Evolutionary conservation across 2,797 vertebrate species (phyloP).

Genomic region (Crax fasciolata): DNA sequence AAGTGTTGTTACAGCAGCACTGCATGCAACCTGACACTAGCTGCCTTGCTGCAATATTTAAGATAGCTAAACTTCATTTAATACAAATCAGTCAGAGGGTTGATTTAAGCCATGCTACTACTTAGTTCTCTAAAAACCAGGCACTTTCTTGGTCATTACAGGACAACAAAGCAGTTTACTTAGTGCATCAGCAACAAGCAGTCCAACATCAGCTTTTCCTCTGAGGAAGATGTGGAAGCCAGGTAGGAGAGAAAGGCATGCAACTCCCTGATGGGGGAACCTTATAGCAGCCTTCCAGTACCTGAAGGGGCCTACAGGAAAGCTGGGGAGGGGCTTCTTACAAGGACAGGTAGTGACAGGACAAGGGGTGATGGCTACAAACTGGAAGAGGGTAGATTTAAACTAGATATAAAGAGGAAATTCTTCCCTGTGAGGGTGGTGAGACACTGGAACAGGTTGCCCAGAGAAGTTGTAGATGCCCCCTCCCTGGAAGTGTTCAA

Average conservation of each 20-base stretch:
- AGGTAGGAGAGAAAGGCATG: neutral
- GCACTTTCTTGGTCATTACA: neutral
- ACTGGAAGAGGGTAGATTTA: too few species aligned
- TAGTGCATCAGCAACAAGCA: neutral
- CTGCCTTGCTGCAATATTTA: neutral
- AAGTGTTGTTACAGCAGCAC: neutral
- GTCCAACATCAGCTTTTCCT: neutral
- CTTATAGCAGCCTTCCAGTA: too few species aligned
- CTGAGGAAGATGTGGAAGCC: neutral
- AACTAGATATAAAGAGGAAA: too few species aligned
- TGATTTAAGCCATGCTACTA: neutral
- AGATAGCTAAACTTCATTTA: neutral
- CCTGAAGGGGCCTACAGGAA: too few species aligned
- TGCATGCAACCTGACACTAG: accelerated
- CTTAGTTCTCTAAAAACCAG: neutral
- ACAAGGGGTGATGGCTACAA: too few species aligned
- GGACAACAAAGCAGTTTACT: neutral
- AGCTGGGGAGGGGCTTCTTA: too few species aligned
- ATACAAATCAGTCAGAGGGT: neutral
- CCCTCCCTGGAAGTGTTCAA: too few species aligned
- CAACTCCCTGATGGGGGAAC: accelerated
- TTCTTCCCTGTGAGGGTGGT: too few species aligned
- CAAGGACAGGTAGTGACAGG: too few species aligned
- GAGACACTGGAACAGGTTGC: too few species aligned
- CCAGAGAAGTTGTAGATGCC: too few species aligned